These are phyloP conservation scores for Anguilla pacifica DNA, from an alignment of 2,797 vertebrate genomes.

Conservation along the genomic window DNA sequence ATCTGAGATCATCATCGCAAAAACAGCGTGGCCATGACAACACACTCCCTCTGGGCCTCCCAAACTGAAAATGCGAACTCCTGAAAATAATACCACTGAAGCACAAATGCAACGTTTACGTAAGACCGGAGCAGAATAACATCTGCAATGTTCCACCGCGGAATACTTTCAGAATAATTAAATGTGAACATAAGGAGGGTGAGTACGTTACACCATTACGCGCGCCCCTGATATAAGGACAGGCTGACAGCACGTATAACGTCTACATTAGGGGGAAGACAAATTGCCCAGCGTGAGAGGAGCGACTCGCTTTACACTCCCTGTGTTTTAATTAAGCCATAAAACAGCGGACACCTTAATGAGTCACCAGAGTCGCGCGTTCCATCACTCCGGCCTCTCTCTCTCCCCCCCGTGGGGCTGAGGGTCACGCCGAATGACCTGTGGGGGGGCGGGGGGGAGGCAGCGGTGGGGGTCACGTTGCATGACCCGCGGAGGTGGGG, in stretches of 20 bases:
- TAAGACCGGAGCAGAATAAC: background rate
- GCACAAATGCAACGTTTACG: background rate
- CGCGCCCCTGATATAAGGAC: background rate
- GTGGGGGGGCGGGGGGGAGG: background rate
- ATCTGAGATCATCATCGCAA: background rate
- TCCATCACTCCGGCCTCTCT: background rate
- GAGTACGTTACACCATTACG: background rate
- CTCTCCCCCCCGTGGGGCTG: background rate
- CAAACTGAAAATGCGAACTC: background rate
- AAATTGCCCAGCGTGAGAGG: background rate
- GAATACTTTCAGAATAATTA: background rate
- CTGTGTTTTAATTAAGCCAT: slow-evolving; percentile 22
- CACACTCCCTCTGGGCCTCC: slow-evolving; percentile 14
- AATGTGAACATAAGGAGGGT: background rate
- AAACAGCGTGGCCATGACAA: background rate
- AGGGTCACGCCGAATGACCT: slow-evolving; percentile 1
- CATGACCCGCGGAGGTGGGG: background rate
- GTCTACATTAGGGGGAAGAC: background rate
- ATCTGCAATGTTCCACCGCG: background rate
- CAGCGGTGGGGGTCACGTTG: background rate
- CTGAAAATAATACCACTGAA: background rate
- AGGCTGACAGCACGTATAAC: background rate
- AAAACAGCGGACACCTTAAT: slow-evolving; percentile 28
- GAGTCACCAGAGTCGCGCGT: background rate
- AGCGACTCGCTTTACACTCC: background rate